Conservation (phyloP, 2,888 invertebrate species). For the Epinotia demarniana region DNA sequence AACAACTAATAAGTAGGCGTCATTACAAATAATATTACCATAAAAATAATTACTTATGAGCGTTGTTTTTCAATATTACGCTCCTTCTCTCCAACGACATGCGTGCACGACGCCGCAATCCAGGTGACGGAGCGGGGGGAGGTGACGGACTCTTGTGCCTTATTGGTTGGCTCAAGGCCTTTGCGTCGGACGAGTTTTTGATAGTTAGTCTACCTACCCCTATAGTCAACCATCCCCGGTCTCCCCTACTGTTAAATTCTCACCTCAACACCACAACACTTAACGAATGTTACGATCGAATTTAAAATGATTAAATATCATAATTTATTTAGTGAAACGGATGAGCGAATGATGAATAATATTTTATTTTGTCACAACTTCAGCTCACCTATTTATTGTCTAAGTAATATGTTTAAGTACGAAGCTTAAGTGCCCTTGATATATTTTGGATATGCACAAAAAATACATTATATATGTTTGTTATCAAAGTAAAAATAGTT, state of each 20-base stretch:
- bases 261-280: not conserved
- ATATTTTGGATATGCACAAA: constrained; percentile 36
- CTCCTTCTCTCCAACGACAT: no score
- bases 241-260: not conserved
- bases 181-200: no score
- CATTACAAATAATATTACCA: no score
- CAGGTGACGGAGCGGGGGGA: no score
- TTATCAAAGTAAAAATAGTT: not conserved
- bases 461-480: constrained; percentile 16
- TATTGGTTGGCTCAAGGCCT: no score
- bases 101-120: no score
- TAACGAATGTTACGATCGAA: constrained; percentile 18
- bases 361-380: not conserved
- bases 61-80: no score
- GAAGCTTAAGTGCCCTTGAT: not conserved
- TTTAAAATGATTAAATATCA: not conserved
- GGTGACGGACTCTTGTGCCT: no score
- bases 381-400: not conserved
- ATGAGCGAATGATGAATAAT: not conserved
- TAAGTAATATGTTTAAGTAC: not conserved
- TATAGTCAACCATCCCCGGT: no score
- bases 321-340: not conserved
- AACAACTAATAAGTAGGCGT: no score
- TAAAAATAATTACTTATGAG: no score
- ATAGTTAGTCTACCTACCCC: no score